Evolutionary conservation across 1,140 invertebrate species (phyloP).

Genomic region (Habropoda laboriosa): DNA sequence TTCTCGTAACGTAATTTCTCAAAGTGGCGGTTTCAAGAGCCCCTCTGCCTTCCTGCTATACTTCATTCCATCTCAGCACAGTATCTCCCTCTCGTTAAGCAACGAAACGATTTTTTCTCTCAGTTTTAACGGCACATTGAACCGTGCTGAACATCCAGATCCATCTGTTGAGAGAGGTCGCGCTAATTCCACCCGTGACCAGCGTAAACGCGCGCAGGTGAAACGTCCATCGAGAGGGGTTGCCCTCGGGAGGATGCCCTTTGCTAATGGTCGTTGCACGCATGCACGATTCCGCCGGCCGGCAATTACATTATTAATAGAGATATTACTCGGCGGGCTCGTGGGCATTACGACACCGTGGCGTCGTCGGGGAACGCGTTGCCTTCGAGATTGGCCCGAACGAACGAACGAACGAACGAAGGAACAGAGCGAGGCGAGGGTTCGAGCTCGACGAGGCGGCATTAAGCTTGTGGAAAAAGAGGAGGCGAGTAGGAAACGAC

Average conservation of each 20-base stretch:
- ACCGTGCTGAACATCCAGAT: neutral
- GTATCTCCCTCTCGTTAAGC: neutral
- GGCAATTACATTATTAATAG: slow-evolving; percentile 77
- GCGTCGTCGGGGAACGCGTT: slow-evolving; percentile 59
- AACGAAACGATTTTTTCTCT: no score
- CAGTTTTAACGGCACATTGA: neutral
- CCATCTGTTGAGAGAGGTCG: neutral
- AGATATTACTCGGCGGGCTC: slow-evolving; percentile 71
- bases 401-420: no score
- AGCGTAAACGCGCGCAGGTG: slow-evolving; percentile 66
- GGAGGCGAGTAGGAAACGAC: neutral
- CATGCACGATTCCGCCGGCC: slow-evolving; percentile 68
- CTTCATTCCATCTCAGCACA: no score
- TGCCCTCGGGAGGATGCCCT: slow-evolving; percentile 16
- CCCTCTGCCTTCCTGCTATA: no score
- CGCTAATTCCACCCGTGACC: slow-evolving; percentile 63
- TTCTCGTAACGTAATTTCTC: no score
- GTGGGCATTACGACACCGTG: slow-evolving; percentile 70
- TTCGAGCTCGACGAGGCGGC: slow-evolving; percentile 15
- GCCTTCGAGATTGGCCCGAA: slow-evolving; percentile 46
- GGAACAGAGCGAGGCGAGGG: slow-evolving; percentile 4
- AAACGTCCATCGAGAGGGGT: slow-evolving; percentile 29
- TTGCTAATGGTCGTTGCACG: slow-evolving; percentile 67
- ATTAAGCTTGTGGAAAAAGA: slow-evolving; percentile 46
- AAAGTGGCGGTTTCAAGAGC: no score